Conservation (phyloP, 2,797 vertebrate genomes). For the Chelon auratus region DNA sequence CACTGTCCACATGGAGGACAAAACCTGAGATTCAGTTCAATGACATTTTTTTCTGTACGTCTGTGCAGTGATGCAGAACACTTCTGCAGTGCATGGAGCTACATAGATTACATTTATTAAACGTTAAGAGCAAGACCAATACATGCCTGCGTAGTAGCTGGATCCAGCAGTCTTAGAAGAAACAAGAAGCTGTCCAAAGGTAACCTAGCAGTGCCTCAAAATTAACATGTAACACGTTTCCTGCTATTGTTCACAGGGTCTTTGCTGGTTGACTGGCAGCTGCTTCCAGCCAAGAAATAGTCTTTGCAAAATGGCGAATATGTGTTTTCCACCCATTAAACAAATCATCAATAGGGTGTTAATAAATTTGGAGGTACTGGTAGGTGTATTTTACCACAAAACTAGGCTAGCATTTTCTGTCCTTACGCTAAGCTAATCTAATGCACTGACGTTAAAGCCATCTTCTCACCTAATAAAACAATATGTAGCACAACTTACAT, state of each 20-base stretch:
- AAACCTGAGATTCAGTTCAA: conserved; percentile 38
- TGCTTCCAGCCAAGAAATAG: conserved; percentile 1
- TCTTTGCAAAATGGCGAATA: not conserved
- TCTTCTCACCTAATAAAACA: not conserved
- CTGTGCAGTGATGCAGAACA: conserved; percentile 23
- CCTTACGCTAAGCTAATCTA: no score
- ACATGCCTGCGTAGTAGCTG: not conserved
- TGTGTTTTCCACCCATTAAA: conserved; percentile 6
- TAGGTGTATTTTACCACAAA: no score
- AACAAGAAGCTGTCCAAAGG: not conserved
- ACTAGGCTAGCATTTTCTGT: no score
- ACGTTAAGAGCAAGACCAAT: not conserved
- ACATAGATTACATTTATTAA: not conserved
- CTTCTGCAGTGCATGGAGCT: not conserved
- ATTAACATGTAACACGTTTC: not conserved
- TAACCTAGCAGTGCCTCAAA: not conserved
- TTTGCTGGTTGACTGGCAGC: conserved; percentile 21
- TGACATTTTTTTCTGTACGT: conserved; percentile 35
- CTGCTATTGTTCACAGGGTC: not conserved
- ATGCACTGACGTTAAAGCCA: not conserved
- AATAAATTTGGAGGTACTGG: conserved; percentile 1
- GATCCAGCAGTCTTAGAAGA: not conserved
- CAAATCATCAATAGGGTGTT: not conserved
- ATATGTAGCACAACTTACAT: conserved; percentile 87
- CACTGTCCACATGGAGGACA: conserved; percentile 67